Evolutionary conservation across 1,140 invertebrate genomes (phyloP).

Genomic region (Brachionus rubens): DNA sequence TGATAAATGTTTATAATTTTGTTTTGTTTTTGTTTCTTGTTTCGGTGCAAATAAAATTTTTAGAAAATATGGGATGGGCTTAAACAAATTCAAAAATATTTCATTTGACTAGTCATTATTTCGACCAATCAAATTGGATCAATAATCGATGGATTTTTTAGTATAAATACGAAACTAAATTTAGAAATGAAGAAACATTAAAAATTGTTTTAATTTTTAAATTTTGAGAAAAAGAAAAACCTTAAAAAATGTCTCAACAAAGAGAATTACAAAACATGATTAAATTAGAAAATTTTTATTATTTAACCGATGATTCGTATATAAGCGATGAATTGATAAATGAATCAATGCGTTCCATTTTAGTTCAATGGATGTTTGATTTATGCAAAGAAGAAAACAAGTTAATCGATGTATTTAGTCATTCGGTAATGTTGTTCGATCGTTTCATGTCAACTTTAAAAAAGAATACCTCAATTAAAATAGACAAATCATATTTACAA

Average conservation of each 20-base stretch:
- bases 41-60: too few relatives aligned
- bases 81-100: too few relatives aligned
- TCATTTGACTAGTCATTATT: too few relatives aligned
- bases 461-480: background rate
- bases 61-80: too few relatives aligned
- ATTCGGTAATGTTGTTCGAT: background rate
- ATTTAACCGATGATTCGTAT: background rate
- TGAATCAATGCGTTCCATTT: background rate
- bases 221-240: too few relatives aligned
- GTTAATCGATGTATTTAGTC: background rate
- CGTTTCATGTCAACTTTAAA: slow-evolving; percentile 5
- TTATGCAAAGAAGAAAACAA: slow-evolving; percentile 35
- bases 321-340: background rate
- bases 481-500: slow-evolving; percentile 19
- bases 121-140: too few relatives aligned
- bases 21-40: too few relatives aligned
- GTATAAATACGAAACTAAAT: too few relatives aligned
- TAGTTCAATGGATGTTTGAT: slow-evolving; percentile 7
- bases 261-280: slow-evolving; percentile 6
- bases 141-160: too few relatives aligned
- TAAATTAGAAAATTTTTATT: background rate
- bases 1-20: too few relatives aligned
- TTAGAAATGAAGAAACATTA: too few relatives aligned
- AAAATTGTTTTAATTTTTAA: too few relatives aligned
- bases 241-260: background rate